Evolutionary conservation across 2,113 vertebrate species (phyloP), one percentile per base, ranked within the genome.

Genomic region (Thamnaconus septentrionalis): DNA sequence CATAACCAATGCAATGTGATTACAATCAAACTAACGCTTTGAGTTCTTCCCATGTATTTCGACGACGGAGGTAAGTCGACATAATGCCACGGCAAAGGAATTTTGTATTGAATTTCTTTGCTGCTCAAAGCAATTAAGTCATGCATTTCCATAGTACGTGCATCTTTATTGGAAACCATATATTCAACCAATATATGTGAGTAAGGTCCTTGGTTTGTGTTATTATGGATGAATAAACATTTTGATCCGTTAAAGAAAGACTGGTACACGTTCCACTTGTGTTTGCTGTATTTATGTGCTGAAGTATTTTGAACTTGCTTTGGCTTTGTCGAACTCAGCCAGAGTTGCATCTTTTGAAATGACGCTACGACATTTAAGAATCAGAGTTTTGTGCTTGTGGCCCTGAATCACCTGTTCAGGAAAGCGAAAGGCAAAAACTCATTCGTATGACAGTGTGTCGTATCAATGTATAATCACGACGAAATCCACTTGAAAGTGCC

Each of bases 141-240:
- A 64, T 64, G 45, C 59, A 69, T 77, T 70, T 69, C 59, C 45
- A 51, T 31, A 31, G 18, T 31, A 31, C 18, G 1, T 59, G 53
- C 70, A 59, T 76, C 42, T 55, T 55, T 47, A 59, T 56, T 58
- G 59, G 73, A 68, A 82, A 51, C 75, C 88, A 91, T 90, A 91
- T 90, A 90, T 90, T 86, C 31, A 46, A 8, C 52, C 60, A 64
- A 91, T 90, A 90, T 91, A 90, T 91, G 88, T 80, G 80, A 75
- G 47, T 12, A 39, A 75, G 61, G 60, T 59, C 59, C 49, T 69
- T 71, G 49, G 53, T 81, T 63, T 43, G 71, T 71, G 69, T 81
- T 41, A 41, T 53, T 67, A 67, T 73, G 40, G 2, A 45, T 41
- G 1, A 63, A 65, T 56, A 12, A 57, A 54, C 49, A 73, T 67